Base-by-base conservation (phyloP, 2,888 invertebrate genomes). In the Schrankia costaestrigalis region DNA sequence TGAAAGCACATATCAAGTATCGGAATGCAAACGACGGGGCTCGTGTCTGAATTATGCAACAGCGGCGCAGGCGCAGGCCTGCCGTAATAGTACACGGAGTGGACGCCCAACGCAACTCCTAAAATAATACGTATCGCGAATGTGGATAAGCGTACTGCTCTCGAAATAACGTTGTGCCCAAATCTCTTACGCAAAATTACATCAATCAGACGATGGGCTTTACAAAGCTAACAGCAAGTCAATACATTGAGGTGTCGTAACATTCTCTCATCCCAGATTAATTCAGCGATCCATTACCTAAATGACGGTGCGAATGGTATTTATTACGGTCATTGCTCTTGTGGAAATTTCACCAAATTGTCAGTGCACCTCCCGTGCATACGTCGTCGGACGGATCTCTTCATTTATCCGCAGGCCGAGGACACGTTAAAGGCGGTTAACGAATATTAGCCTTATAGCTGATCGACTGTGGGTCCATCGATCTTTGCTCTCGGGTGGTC, bases 1-100 rank as follows among this genome's bases (percentile, higher is more conserved):
- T 84, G 84, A 82, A 83, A 85, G 82, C 85, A 85, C 86, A 85
- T 85, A 85, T 86, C 85, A 84, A 83, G 85, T 86, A 86, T 85
- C 83, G 82, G 84, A 85, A 86, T 85, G 86, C 86, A 85, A 84
- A 86, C 85, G 75, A 80, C 81, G 74, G 77, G 70, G 71, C 78
- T 78, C 79, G 83, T 74, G 83, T 70, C 82, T 85, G 86, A 81
- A 87, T 87, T 87, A 87, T 87, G 86, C 86, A 87, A 85, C 77
- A 81, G 71, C 71, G 67, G 69, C 68, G 73, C 72, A 66, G 73
- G 66, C 71, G 69, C 75, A 66, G 67, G 67, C 71, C 70, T 71
- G 73, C 76, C 66, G 78, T 79, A 81, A 79, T 82, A 82, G 81
- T 76, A 77, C 77, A 75, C 78, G 63, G 75, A 72, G 75, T 74